These are phyloP conservation scores for Hyphantria cunea DNA, from an alignment of 1,140 invertebrate species.

Conservation along the genomic window DNA sequence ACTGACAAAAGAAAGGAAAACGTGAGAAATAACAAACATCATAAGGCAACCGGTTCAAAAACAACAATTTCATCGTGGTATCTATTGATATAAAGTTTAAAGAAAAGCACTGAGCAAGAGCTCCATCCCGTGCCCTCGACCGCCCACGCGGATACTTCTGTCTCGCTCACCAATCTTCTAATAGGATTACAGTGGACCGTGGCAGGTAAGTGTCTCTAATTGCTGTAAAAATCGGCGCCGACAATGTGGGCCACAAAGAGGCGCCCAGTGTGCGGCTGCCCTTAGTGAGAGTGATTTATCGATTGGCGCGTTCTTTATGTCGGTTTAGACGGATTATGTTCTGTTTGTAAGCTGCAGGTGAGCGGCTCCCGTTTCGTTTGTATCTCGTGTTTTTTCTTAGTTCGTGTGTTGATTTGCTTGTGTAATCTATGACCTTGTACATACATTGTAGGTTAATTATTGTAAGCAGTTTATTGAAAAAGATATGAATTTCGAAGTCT, in stretches of 20 bases:
- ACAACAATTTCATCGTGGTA: conserved; percentile 33
- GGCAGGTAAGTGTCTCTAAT: conserved; percentile 79
- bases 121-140: conserved; percentile 32
- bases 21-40: conserved; percentile 3
- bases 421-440: neutral
- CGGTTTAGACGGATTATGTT: conserved; percentile 63
- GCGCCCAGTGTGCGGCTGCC: conserved; percentile 57
- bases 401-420: conserved; percentile 21
- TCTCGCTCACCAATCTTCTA: conserved; percentile 49
- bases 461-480: too few species aligned
- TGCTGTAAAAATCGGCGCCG: conserved; percentile 75
- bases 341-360: conserved; percentile 53
- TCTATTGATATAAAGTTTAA: conserved; percentile 28
- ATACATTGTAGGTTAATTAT: too few species aligned
- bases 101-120: conserved; percentile 30
- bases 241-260: conserved; percentile 60
- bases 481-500: too few species aligned
- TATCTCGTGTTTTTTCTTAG: conserved; percentile 34
- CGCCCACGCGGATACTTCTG: conserved; percentile 51
- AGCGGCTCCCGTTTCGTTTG: conserved; percentile 51
- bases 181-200: conserved; percentile 70
- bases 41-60: conserved; percentile 30
- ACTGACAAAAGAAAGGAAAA: neutral
- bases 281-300: conserved; percentile 76
- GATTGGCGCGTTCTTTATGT: conserved; percentile 61